Evolutionary conservation across 2,888 invertebrate species (phyloP), one percentile per base, ranked within the genome.

Genomic region (Trisateles emortualis): DNA sequence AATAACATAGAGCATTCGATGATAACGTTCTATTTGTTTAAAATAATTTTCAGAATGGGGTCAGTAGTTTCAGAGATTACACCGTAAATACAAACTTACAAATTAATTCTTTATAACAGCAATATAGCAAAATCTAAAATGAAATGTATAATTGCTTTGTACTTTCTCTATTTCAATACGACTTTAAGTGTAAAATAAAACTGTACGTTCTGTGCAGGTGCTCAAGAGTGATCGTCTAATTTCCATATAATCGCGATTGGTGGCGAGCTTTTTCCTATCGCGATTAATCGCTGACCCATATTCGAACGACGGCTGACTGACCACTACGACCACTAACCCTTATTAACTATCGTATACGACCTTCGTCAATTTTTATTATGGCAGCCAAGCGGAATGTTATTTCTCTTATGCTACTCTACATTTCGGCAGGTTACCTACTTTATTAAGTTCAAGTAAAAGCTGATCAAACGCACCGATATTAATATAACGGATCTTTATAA

Each of bases 231-330:
- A 79, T 78, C 82, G 83, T 79, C 81, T 83, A 84, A 90, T 89
- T 89, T 87, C 79, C 86, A 87, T 86, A 83, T 84, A 87, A 88
- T 87, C 87, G 84, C 83, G 67, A 81, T 58, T 63, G 52, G 63
- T 72, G 76, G 78, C 81, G 74, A 80, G 84, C 82, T 83, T 77
- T 76, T 72, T 68, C 74, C 73, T 88, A 89, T 90, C 88, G 76
- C 84, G 83, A 87, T 88, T 86, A 85, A 90, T 87, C 87, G 84
- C 72, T 88, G 91, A 90, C 91, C 91, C 83, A 88, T 85, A 84
- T 88, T 64, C 63, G 52, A 13, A 17, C 57, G 48, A 29, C 43
- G 54, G 51, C 66, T 74, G 72, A 67, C 77, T 74, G 76, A 65
- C 64, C 61, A 61, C 67, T 65, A 57, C 63, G 58, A 52, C 63